Evolutionary conservation across 2,888 invertebrate genomes (phyloP), one percentile per base, ranked within the genome.

Genomic region (Drosophila limbata): DNA sequence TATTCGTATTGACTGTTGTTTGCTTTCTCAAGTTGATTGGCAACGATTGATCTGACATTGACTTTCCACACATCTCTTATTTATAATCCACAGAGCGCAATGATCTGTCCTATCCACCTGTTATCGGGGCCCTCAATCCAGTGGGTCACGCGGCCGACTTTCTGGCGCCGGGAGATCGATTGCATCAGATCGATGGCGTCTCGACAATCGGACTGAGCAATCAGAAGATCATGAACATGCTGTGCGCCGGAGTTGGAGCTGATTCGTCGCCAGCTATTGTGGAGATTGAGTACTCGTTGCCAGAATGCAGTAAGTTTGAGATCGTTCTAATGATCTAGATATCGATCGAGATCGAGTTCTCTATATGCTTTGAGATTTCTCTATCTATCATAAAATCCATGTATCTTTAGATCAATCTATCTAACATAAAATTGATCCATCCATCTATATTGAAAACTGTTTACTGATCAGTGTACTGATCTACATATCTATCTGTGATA

Each of bases 221-320:
- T 90, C 96, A 96, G 77, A 96, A 97, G 90, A 96, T 97, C 35
- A 94, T 96, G 77, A 92, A 84, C 70, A 94, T 95, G 77, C 92
- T 97, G 79, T 95, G 96, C 90, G 69, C 76, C 1, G 73, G 96
- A 25, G 37, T 13, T 17, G 84, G 90, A n/a, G 44, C 72, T 0
- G 91, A 90, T 67, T 95, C 95, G 73, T 95, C 95, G 69, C 94
- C 95, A 60, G 96, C 97, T 9, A 94, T 95, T n/a, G 93, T 97
- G 85, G 97, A 97, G 93, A 95, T 97, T 75, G 96, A 97, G 90
- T 97, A 97, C 92, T 95, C 96, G 72, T 94, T 97, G 91, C 97
- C 97, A 31, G 95, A 96, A 90, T 95, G 95, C 92, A 95, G 97
- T 96, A 92, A 94, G 94, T 93, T n/a, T 10, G 0, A 11, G 25